Evolutionary conservation across 2,888 invertebrate species (phyloP).

Genomic region (Mallateleia sp.): DNA sequence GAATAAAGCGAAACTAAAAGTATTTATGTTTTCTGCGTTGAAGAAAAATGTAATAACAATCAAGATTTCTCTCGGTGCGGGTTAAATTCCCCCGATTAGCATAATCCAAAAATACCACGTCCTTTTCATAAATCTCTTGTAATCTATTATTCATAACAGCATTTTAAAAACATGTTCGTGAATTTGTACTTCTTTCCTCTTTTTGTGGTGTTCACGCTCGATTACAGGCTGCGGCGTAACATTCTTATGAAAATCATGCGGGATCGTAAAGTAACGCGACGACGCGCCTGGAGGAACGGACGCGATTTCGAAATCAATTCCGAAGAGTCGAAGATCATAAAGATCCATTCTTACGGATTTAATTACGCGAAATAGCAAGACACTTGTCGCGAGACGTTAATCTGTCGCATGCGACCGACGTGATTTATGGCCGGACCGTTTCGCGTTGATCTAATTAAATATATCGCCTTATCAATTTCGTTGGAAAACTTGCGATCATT

Average conservation of each 20-base stretch:
- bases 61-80: no score
- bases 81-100: no score
- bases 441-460: constrained; percentile 85
- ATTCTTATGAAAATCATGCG: constrained; percentile 50
- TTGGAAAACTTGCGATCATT: constrained; percentile 42
- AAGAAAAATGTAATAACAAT: no score
- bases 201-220: constrained; percentile 38
- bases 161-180: constrained; percentile 61
- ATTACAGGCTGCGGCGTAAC: constrained; percentile 57
- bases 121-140: constrained; percentile 52
- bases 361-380: constrained; percentile 80
- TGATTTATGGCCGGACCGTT: constrained; percentile 80
- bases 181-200: constrained; percentile 59
- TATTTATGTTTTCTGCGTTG: no score
- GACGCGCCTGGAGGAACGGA: constrained; percentile 25
- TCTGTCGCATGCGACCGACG: constrained; percentile 66
- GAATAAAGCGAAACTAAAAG: no score
- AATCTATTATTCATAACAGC: constrained; percentile 71
- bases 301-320: constrained; percentile 83
- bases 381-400: constrained; percentile 43
- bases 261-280: constrained; percentile 31
- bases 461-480: constrained; percentile 39
- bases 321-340: constrained; percentile 80
- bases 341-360: constrained; percentile 83
- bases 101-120: constrained; percentile 55